Conservation (phyloP, 2,888 invertebrate genomes). For the Heteromyza rotundicornis region DNA sequence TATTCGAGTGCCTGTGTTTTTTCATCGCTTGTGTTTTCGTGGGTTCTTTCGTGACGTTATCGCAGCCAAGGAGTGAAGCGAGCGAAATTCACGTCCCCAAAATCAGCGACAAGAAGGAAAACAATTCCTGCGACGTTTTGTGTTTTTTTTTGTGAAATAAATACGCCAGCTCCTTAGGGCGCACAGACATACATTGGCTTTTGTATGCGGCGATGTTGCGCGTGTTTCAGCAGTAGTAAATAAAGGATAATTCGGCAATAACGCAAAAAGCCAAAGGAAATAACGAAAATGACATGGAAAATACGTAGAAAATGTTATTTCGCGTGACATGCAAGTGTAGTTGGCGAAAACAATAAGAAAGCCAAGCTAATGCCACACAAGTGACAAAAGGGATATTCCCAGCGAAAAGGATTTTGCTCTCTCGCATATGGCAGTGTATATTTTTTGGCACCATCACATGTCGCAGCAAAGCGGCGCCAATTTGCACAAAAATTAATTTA, state of each 20-base stretch:
- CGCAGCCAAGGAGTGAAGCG: too few species aligned
- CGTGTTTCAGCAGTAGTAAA: not conserved
- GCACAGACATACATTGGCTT: conserved; percentile 15
- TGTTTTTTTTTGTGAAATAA: conserved; percentile 23
- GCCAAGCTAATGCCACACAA: conserved; percentile 8
- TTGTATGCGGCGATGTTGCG: conserved; percentile 26
- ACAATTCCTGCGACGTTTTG: conserved; percentile 12
- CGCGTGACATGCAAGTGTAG: conserved; percentile 32
- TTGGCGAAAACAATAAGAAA: conserved; percentile 15
- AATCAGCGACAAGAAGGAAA: not conserved
- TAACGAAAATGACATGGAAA: conserved; percentile 53
- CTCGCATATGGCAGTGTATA: too few species aligned
- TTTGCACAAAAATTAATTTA: too few species aligned
- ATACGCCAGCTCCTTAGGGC: too few species aligned
- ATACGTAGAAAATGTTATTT: conserved; percentile 44
- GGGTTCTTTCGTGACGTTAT: conserved; percentile 4
- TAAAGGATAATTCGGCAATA: not conserved
- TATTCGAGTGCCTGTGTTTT: not conserved
- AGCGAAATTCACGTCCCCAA: too few species aligned
- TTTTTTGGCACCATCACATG: not conserved
- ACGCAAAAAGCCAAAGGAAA: conserved; percentile 10
- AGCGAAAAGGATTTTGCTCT: too few species aligned
- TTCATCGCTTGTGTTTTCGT: not conserved
- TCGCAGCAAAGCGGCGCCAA: too few species aligned
- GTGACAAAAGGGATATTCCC: conserved; percentile 15